Percentiles rank a stretch among this genome's conserved stretches.
phyloP scores from a whole-genome alignment of 92 coral and sea anemone genomes.

The Montipora capitata region DNA sequence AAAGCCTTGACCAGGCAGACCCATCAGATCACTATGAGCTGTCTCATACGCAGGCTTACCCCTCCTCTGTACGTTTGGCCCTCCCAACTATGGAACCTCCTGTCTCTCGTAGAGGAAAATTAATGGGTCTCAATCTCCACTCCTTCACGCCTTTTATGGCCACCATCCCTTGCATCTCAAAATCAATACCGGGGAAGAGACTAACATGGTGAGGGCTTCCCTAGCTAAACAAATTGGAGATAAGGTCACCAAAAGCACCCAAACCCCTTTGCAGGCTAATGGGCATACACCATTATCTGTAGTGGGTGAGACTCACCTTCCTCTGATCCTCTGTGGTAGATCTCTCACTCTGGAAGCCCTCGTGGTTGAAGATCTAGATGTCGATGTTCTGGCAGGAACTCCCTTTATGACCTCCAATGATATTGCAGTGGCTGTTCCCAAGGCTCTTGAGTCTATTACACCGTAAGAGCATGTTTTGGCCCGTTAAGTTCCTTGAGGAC shows the following conservation, averaged over 20 bases:
- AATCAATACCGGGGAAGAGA: too few relatives aligned
- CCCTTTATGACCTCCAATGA: conserved; percentile 15
- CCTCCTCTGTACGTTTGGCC: too few relatives aligned
- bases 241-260: background rate
- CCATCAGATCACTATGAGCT: background rate
- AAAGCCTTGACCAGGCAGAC: background rate
- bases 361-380: conserved; percentile 28
- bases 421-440: background rate
- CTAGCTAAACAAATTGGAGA: too few relatives aligned
- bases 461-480: background rate
- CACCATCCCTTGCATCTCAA: background rate
- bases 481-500: background rate
- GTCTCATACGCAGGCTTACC: too few relatives aligned
- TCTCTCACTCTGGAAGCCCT: background rate
- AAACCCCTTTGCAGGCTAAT: conserved; percentile 50
- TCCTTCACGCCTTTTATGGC: conserved; percentile 7
- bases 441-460: too few relatives aligned
- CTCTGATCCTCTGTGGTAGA: too few relatives aligned
- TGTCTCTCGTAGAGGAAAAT: background rate
- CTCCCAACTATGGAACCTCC: too few relatives aligned
- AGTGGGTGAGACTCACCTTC: too few relatives aligned
- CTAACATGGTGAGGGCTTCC: too few relatives aligned
- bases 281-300: conserved; percentile 8
- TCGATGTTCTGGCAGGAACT: background rate
- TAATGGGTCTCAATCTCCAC: background rate